Evolutionary conservation across 2,888 invertebrate genomes (phyloP).

Genomic region (Agapostemon virescens): DNA sequence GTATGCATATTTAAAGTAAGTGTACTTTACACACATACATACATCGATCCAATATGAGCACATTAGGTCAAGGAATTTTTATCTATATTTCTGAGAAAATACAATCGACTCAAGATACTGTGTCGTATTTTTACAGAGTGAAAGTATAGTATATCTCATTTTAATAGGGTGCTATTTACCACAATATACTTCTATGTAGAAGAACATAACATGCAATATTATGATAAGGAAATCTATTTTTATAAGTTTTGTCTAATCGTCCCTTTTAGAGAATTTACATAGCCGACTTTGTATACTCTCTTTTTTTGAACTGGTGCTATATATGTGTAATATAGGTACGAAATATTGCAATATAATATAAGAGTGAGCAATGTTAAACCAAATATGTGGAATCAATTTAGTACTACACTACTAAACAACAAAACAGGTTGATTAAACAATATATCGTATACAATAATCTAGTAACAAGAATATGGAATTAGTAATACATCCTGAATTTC

Average conservation of each 20-base stretch:
- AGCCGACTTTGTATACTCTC: constrained; percentile 30
- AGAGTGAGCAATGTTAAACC: constrained; percentile 49
- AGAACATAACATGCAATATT: constrained; percentile 42
- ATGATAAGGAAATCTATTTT: constrained; percentile 61
- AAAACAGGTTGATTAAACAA: constrained; percentile 23
- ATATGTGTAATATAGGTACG: constrained; percentile 62
- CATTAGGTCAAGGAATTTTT: constrained; percentile 39
- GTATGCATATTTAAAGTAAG: constrained; percentile 26
- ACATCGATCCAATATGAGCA: constrained; percentile 37
- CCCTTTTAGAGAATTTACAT: constrained; percentile 45
- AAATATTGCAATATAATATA: constrained; percentile 41
- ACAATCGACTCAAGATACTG: constrained; percentile 21
- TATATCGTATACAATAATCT: constrained; percentile 30
- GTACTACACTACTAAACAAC: constrained; percentile 18
- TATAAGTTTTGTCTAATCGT: constrained; percentile 52
- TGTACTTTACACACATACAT: constrained; percentile 19
- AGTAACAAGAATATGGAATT: constrained; percentile 30
- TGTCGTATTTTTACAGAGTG: constrained; percentile 54
- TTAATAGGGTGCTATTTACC: constrained; percentile 47
- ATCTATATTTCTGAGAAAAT: constrained; percentile 37
- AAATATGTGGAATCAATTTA: constrained; percentile 53
- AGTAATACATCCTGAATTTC: constrained; percentile 42
- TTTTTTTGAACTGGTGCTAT: constrained; percentile 60
- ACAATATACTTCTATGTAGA: constrained; percentile 34
- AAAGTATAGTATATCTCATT: constrained; percentile 32